Percentiles rank a stretch among this genome's conserved stretches.
Evolutionary conservation across 1,140 invertebrate species (phyloP).

Genomic region (Drosophila bipectinata): DNA sequence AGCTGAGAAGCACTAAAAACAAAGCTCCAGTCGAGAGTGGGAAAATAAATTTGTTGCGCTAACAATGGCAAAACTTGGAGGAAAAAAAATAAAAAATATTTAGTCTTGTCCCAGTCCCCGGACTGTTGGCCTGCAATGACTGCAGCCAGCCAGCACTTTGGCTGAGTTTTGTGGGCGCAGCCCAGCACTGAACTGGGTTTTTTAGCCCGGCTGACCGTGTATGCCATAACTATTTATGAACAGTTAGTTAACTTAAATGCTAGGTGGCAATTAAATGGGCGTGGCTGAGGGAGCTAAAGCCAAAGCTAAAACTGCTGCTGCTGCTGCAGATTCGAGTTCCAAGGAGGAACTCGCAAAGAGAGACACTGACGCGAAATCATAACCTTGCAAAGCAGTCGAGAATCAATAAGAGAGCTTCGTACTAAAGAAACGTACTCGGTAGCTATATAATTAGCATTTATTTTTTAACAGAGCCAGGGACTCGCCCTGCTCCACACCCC

Average conservation of each 20-base stretch:
- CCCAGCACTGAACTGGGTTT: conserved; percentile 18
- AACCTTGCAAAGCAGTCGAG: conserved; percentile 50
- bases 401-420: conserved; percentile 57
- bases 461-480: conserved; percentile 52
- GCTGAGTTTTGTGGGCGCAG: conserved; percentile 71
- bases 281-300: conserved; percentile 43
- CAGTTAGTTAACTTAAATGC: conserved; percentile 82
- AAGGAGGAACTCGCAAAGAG: conserved; percentile 35
- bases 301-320: conserved; percentile 3
- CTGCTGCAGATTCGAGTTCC: background rate
- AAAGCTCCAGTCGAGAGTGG: conserved; percentile 59
- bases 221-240: conserved; percentile 83
- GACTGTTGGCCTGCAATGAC: conserved; percentile 47
- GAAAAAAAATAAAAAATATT: conserved; percentile 5
- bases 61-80: conserved; percentile 63
- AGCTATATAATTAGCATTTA: conserved; percentile 79
- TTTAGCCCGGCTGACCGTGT: conserved; percentile 57
- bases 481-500: conserved; percentile 77
- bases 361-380: conserved; percentile 30
- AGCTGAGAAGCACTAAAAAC: conserved; percentile 25
- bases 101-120: conserved; percentile 17
- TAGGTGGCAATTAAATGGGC: conserved; percentile 81
- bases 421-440: conserved; percentile 44
- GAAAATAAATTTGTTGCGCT: conserved; percentile 75
- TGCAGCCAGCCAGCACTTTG: conserved; percentile 27